Evolutionary conservation across 2,797 vertebrate genomes (phyloP).

Genomic region (Diglossa cyanea): DNA sequence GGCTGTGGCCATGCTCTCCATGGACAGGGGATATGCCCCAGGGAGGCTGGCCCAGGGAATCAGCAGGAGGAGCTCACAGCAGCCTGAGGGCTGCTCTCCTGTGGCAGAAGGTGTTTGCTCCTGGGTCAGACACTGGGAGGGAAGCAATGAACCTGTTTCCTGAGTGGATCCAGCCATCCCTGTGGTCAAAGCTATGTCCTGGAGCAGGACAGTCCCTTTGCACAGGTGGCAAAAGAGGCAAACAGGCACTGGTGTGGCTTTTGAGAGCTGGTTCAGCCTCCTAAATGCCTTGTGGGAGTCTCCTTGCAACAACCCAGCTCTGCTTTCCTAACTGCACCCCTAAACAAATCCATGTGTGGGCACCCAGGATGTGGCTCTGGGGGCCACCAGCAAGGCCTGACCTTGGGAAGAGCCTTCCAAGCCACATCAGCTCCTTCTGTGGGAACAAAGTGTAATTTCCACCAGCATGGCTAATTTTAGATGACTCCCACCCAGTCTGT

Average conservation of each 20-base stretch:
- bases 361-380: fast-evolving
- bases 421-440: background rate
- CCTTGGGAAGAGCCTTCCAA: background rate
- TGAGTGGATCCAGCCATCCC: background rate
- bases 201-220: background rate
- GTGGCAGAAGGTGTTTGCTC: background rate
- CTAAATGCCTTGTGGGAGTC: background rate
- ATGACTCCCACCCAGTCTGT: background rate
- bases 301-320: background rate
- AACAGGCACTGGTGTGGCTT: background rate
- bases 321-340: background rate
- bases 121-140: background rate
- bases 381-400: background rate
- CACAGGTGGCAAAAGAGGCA: background rate
- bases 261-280: background rate
- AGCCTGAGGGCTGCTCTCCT: background rate
- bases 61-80: background rate
- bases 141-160: background rate
- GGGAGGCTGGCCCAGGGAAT: background rate
- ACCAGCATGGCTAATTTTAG: background rate
- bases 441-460: background rate
- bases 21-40: background rate
- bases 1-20: too few species aligned
- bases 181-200: background rate
- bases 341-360: background rate